A percentile compares a stretch with the other conserved stretches of the same genome.
Evolutionary conservation across 1,140 invertebrate species (phyloP).

Genomic region (Orussus abietinus): DNA sequence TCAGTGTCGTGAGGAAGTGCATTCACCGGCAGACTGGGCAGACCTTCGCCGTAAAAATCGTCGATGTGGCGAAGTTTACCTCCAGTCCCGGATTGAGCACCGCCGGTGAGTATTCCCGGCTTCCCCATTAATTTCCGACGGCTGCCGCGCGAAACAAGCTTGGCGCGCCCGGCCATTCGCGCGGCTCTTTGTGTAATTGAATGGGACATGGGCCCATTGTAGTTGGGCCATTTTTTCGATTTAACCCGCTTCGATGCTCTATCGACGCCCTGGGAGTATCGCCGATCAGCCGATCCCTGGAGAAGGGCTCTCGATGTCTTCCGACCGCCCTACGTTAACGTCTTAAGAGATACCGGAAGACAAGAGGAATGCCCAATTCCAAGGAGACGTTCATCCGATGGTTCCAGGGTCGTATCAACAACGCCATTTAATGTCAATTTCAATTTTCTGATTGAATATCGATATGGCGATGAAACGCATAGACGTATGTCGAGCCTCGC

Average conservation of each 20-base stretch:
- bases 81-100: constrained; percentile 92
- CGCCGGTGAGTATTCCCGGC: constrained; percentile 67
- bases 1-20: constrained; percentile 93
- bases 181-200: constrained; percentile 11
- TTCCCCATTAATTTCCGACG: constrained; percentile 17
- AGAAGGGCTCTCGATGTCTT: too few species aligned
- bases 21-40: constrained; percentile 91
- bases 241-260: constrained; percentile 5
- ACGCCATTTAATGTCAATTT: too few species aligned
- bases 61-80: constrained; percentile 96
- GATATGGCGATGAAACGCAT: too few species aligned
- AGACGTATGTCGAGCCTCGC: too few species aligned
- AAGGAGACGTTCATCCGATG: too few species aligned
- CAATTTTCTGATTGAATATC: too few species aligned
- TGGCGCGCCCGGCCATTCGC: background rate
- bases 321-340: too few species aligned
- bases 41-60: constrained; percentile 97
- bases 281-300: too few species aligned
- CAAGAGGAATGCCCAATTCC: too few species aligned
- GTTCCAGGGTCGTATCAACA: too few species aligned
- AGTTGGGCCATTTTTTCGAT: background rate
- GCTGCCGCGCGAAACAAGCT: background rate
- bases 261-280: constrained; percentile 1
- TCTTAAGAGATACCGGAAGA: too few species aligned
- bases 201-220: constrained; percentile 13